phyloP scores from a whole-genome alignment of 2,113 vertebrate genomes.

The Thamnophis sirtalis region DNA sequence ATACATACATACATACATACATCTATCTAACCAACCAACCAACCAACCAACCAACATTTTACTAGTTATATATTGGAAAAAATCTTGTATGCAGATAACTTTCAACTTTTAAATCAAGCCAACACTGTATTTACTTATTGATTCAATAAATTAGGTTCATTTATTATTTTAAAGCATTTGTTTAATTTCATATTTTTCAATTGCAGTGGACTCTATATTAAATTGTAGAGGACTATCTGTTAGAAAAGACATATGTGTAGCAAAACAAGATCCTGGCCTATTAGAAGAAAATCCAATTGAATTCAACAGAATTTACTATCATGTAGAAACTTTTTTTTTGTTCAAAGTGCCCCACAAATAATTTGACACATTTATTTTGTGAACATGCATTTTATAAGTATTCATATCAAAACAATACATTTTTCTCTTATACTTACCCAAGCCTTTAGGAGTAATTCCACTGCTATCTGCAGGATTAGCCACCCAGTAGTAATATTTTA shows the following conservation, averaged over 20 bases:
- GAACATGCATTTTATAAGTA: neutral
- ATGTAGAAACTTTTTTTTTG: neutral
- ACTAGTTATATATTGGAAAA: neutral
- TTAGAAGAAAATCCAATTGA: neutral
- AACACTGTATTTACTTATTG: neutral
- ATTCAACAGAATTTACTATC: neutral
- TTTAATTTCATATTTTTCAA: neutral
- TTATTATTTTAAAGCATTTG: neutral
- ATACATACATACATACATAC: neutral
- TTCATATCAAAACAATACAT: neutral
- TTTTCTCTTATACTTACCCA: constrained; percentile 74
- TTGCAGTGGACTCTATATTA: neutral
- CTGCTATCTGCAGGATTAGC: constrained; percentile 86
- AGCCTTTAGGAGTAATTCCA: constrained; percentile 83
- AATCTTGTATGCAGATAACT: neutral
- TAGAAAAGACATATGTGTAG: neutral
- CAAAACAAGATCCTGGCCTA: neutral
- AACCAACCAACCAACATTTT: neutral
- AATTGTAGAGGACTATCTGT: neutral
- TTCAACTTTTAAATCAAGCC: neutral
- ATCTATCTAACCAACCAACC: too few species aligned
- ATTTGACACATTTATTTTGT: neutral
- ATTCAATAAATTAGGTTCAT: neutral
- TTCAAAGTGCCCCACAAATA: neutral
- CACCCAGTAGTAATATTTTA: constrained; percentile 98